phyloP scores from a whole-genome alignment of 1,140 invertebrate genomes.

The Drosophila sechellia region DNA sequence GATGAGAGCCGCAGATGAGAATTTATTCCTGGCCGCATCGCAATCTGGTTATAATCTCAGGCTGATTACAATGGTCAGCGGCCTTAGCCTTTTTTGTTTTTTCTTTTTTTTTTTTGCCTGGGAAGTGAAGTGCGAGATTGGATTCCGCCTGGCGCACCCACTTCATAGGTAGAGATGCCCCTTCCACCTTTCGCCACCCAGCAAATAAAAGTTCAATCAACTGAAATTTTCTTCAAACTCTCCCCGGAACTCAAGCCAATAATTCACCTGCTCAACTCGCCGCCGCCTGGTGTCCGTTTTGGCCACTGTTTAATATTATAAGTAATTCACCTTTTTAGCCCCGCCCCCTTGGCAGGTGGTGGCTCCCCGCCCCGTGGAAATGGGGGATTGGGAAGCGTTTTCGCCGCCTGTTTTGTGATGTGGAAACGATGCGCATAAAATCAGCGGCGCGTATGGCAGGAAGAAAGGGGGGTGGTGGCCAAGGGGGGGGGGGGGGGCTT shows the following conservation, averaged over 20 bases:
- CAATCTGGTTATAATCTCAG: slow-evolving; percentile 51
- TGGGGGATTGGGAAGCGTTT: slow-evolving; percentile 5
- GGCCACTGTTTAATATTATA: slow-evolving; percentile 75
- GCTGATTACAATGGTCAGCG: slow-evolving; percentile 49
- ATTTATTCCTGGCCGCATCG: slow-evolving; percentile 36
- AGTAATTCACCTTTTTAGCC: slow-evolving; percentile 54
- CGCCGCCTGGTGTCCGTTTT: slow-evolving; percentile 48
- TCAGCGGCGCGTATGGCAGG: slow-evolving; percentile 74
- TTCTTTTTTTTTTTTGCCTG: neutral
- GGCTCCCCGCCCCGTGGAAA: neutral
- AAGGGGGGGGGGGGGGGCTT: neutral
- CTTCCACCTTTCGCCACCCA: neutral
- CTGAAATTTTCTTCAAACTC: slow-evolving; percentile 45
- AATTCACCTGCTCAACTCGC: slow-evolving; percentile 66
- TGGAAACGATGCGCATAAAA: slow-evolving; percentile 81
- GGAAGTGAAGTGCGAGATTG: slow-evolving; percentile 60
- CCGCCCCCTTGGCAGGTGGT: slow-evolving; percentile 3
- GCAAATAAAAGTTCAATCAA: slow-evolving; percentile 57
- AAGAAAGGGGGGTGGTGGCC: neutral
- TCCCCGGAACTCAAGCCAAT: slow-evolving; percentile 33
- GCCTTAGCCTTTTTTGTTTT: slow-evolving; percentile 5
- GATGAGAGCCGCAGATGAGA: slow-evolving; percentile 41
- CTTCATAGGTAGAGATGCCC: neutral
- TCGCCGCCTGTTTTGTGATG: slow-evolving; percentile 65
- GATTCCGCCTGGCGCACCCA: slow-evolving; percentile 29